Conservation (phyloP, 2,797 vertebrate genomes). For the Gymnocypris eckloni region DNA sequence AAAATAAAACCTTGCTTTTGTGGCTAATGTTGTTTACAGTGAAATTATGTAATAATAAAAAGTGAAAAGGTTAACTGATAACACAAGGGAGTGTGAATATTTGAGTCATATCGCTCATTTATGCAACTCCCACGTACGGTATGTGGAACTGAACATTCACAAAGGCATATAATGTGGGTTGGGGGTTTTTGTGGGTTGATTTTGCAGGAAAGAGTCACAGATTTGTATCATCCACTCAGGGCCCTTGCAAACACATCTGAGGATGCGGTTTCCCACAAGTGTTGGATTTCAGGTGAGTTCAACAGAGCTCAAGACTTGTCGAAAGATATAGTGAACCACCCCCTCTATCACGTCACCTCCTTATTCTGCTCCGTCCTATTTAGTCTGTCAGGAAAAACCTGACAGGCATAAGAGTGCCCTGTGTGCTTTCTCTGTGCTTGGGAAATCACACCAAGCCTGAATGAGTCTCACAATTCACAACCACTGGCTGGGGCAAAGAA, state of each 20-base stretch:
- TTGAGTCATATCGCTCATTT: constrained; percentile 18
- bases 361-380: constrained; percentile 67
- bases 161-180: background rate
- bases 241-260: constrained; percentile 73
- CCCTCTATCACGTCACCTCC: constrained; percentile 34
- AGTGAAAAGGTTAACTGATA: constrained; percentile 4
- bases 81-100: background rate
- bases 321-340: constrained; percentile 70
- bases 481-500: background rate
- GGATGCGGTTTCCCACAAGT: constrained; percentile 80
- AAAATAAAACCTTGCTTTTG: background rate
- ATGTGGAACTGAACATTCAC: background rate
- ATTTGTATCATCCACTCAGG: constrained; percentile 52
- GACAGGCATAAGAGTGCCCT: constrained; percentile 74
- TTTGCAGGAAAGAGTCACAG: constrained; percentile 39
- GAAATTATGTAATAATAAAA: background rate
- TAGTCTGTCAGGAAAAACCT: constrained; percentile 77
- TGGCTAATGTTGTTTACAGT: constrained; percentile 6
- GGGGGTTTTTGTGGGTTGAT: constrained; percentile 24
- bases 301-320: constrained; percentile 71
- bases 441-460: constrained; percentile 71
- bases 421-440: constrained; percentile 58
- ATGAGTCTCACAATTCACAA: constrained; percentile 51
- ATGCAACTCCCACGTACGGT: background rate
- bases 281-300: constrained; percentile 78